A percentile compares a stretch with the other conserved stretches of the same genome.
Evolutionary conservation across 2,797 vertebrate species (phyloP).

Genomic region (Spondyliosoma cantharus): DNA sequence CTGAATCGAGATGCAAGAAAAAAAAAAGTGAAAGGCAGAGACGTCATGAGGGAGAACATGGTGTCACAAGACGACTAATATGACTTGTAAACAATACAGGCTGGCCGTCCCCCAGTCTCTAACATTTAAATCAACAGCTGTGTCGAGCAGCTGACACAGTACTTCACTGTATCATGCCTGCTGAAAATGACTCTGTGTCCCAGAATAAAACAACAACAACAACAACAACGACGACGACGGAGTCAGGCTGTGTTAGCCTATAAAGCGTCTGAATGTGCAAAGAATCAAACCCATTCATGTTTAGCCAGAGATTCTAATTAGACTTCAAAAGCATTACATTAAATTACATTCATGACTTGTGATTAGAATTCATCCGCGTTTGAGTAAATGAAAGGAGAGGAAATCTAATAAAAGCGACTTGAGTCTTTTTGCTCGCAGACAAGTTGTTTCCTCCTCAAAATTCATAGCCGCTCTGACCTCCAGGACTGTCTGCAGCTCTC

Average conservation of each 20-base stretch:
- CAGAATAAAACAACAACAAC: constrained; percentile 14
- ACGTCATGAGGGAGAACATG: constrained; percentile 37
- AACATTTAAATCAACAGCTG: constrained; percentile 53
- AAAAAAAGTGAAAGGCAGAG: constrained; percentile 24
- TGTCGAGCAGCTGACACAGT: constrained; percentile 41
- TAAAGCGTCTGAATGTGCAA: constrained; percentile 8
- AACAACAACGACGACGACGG: background rate
- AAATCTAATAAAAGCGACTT: constrained; percentile 56
- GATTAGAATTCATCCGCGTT: constrained; percentile 48
- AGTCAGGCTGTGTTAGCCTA: constrained; percentile 41
- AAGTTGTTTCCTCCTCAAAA: constrained; percentile 45
- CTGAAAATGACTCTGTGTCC: constrained; percentile 31
- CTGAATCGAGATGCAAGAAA: constrained; percentile 23
- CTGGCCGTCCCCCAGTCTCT: constrained; percentile 31
- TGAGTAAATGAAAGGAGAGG: constrained; percentile 33
- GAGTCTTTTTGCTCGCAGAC: constrained; percentile 42
- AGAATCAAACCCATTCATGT: constrained; percentile 38
- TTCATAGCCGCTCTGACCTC: constrained; percentile 57
- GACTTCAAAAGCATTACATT: constrained; percentile 54
- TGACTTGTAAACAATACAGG: constrained; percentile 51
- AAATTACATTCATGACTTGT: constrained; percentile 46
- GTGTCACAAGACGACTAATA: constrained; percentile 50
- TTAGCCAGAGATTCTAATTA: constrained; percentile 47
- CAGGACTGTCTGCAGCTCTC: constrained; percentile 40
- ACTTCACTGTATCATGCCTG: constrained; percentile 23